These are phyloP conservation scores for Neosilurus mollespiculum DNA, from an alignment of 2,797 vertebrate species.

Conservation along the genomic window DNA sequence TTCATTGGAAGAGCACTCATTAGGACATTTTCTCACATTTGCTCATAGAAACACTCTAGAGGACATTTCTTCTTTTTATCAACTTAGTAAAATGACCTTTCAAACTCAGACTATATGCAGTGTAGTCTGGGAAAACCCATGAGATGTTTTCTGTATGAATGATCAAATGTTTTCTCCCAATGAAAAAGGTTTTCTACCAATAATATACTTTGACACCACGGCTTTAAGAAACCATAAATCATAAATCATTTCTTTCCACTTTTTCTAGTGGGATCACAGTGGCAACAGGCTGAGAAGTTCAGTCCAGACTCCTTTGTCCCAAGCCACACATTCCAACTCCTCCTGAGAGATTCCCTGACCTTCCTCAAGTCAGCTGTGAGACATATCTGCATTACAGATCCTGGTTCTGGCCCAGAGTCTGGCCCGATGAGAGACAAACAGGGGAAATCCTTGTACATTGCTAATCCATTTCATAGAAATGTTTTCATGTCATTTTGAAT, in stretches of 20 bases:
- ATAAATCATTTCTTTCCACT: not conserved
- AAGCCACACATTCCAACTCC: not conserved
- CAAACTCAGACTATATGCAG: not conserved
- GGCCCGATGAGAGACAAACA: not conserved
- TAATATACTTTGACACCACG: not conserved
- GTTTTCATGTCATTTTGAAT: not conserved
- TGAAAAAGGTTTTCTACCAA: not conserved
- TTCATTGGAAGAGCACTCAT: not conserved
- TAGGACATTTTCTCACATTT: not conserved
- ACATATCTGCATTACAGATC: slow-evolving; percentile 2
- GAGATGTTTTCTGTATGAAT: not conserved
- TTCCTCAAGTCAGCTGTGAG: slow-evolving; percentile 13
- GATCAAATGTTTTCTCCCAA: not conserved
- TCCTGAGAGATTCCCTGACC: not conserved
- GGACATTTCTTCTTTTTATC: not conserved
- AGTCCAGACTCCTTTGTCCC: not conserved
- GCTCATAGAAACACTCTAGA: not conserved
- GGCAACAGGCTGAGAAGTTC: slow-evolving; percentile 9
- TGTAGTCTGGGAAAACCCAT: not conserved
- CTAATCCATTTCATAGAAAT: not conserved
- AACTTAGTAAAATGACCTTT: not conserved
- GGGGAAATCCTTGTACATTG: not conserved
- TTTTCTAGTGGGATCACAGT: slow-evolving; percentile 1
- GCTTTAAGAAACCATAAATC: slow-evolving; percentile 14
- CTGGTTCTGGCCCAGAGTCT: not conserved